Percentiles rank a stretch among this genome's conserved stretches.
These are phyloP conservation scores for Diadegma fenestrale DNA, from an alignment of 2,888 invertebrate genomes.

Conservation along the genomic window DNA sequence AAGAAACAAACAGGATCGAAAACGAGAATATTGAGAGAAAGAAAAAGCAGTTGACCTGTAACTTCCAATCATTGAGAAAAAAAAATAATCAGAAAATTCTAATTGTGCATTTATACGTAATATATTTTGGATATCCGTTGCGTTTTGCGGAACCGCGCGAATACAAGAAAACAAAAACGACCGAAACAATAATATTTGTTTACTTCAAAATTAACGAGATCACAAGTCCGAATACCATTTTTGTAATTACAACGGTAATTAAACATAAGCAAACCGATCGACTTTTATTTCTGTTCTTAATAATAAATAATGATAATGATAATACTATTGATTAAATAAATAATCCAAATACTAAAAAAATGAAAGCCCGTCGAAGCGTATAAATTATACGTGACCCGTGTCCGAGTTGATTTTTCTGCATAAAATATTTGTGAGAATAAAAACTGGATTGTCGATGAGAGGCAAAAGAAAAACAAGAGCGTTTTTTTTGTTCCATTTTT, in stretches of 20 bases:
- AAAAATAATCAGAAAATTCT: slow-evolving; percentile 66
- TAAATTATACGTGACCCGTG: slow-evolving; percentile 52
- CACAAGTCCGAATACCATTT: slow-evolving; percentile 68
- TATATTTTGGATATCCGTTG: slow-evolving; percentile 46
- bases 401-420: slow-evolving; percentile 45
- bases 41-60: slow-evolving; percentile 25
- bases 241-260: slow-evolving; percentile 72
- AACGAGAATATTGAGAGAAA: slow-evolving; percentile 1
- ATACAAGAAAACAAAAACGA: not conserved
- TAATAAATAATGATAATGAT: slow-evolving; percentile 70
- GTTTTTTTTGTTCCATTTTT: slow-evolving; percentile 17
- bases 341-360: slow-evolving; percentile 69
- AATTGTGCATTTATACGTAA: slow-evolving; percentile 61
- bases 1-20: slow-evolving; percentile 50
- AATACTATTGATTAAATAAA: slow-evolving; percentile 59
- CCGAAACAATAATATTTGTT: slow-evolving; percentile 45
- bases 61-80: slow-evolving; percentile 50
- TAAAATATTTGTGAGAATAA: slow-evolving; percentile 56
- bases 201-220: slow-evolving; percentile 63
- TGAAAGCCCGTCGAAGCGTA: slow-evolving; percentile 51
- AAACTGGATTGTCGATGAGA: slow-evolving; percentile 44
- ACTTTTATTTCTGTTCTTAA: slow-evolving; percentile 72
- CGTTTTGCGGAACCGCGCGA: slow-evolving; percentile 18
- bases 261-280: slow-evolving; percentile 67
- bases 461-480: slow-evolving; percentile 18